Evolutionary conservation across 1,140 invertebrate species (phyloP).

Genomic region (Manduca sexta): DNA sequence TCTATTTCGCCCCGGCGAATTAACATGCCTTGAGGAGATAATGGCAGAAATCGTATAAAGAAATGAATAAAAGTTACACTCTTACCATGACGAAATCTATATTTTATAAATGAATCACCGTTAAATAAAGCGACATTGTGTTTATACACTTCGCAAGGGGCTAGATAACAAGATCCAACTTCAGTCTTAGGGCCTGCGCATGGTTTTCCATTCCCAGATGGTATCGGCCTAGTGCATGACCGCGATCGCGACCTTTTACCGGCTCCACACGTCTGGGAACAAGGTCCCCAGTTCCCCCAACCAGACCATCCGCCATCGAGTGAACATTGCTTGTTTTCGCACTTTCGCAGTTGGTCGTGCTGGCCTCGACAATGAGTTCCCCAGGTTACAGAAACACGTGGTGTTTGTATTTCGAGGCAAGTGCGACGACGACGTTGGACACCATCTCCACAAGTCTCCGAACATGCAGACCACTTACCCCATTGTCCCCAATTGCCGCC

Average conservation of each 20-base stretch:
- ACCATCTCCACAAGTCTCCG: slow-evolving; percentile 50
- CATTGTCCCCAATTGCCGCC: slow-evolving; percentile 48
- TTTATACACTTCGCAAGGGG: slow-evolving; percentile 44
- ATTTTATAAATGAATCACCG: slow-evolving; percentile 50
- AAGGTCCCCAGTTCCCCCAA: slow-evolving; percentile 57
- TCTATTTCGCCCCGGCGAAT: slow-evolving; percentile 35
- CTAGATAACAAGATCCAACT: slow-evolving; percentile 44
- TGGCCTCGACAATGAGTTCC: slow-evolving; percentile 56
- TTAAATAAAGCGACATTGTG: slow-evolving; percentile 48
- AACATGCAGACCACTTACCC: slow-evolving; percentile 49
- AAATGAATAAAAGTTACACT: slow-evolving; percentile 48
- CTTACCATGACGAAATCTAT: slow-evolving; percentile 42
- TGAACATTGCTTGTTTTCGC: slow-evolving; percentile 36
- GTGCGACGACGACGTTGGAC: slow-evolving; percentile 39
- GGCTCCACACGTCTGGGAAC: slow-evolving; percentile 53
- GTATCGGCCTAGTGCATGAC: slow-evolving; percentile 54
- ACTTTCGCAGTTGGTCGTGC: slow-evolving; percentile 49
- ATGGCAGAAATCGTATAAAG: slow-evolving; percentile 50
- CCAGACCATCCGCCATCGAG: slow-evolving; percentile 58
- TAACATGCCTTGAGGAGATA: slow-evolving; percentile 52
- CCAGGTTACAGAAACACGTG: slow-evolving; percentile 30
- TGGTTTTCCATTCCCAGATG: slow-evolving; percentile 32
- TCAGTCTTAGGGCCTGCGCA: slow-evolving; percentile 49
- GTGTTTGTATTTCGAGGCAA: slow-evolving; percentile 39
- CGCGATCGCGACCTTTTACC: slow-evolving; percentile 43